These are phyloP conservation scores for Cherax quadricarinatus DNA, from an alignment of 1,140 invertebrate genomes.

Conservation along the genomic window DNA sequence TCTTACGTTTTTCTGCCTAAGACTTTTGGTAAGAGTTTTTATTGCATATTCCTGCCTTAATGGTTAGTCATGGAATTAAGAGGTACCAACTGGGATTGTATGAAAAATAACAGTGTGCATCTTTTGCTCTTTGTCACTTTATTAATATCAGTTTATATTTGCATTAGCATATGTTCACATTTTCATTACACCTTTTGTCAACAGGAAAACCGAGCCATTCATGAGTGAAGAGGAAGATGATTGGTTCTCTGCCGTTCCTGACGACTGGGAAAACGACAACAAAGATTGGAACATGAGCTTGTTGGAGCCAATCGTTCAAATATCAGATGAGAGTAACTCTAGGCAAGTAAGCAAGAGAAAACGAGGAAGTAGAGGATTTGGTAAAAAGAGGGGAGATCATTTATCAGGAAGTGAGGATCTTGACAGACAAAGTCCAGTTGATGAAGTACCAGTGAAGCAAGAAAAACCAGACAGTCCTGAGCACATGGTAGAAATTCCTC, in stretches of 20 bases:
- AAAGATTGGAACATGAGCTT: conserved; percentile 35
- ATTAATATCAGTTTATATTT: background rate
- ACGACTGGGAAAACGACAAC: background rate
- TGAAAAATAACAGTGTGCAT: too few species aligned
- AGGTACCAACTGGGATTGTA: too few species aligned
- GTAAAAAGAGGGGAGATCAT: background rate
- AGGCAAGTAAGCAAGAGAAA: background rate
- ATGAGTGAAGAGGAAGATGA: conserved; percentile 22
- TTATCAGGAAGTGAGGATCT: background rate
- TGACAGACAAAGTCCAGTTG: background rate
- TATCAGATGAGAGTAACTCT: conserved; percentile 11
- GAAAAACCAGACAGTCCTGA: background rate
- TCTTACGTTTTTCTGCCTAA: too few species aligned
- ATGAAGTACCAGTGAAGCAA: background rate
- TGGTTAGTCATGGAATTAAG: too few species aligned
- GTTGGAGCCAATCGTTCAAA: conserved; percentile 20
- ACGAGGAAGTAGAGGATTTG: background rate
- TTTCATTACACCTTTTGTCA: background rate
- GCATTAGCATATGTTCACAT: background rate
- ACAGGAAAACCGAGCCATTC: conserved; percentile 15
- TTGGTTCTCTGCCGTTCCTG: background rate
- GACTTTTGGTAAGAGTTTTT: too few species aligned
- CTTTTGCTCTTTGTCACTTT: background rate
- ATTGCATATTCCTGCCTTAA: too few species aligned
- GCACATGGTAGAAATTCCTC: background rate